Evolutionary conservation across 2,888 invertebrate genomes (phyloP).

Genomic region (Parnassius glacialis): DNA sequence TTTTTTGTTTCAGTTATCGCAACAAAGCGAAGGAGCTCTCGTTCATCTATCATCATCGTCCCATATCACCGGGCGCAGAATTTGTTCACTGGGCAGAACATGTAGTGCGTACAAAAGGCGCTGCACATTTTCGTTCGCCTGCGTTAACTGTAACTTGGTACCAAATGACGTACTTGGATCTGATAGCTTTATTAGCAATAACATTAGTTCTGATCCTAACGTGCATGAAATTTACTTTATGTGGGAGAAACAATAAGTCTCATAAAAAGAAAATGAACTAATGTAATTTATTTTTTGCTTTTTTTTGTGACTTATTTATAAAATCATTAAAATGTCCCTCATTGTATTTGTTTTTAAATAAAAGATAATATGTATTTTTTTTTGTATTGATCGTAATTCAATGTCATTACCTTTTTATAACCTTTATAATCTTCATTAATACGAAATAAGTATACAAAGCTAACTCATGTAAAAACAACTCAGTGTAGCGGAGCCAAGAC

Average conservation of each 20-base stretch:
- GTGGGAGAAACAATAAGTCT: too few species aligned
- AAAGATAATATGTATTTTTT: too few species aligned
- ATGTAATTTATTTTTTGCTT: background rate
- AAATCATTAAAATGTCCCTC: too few species aligned
- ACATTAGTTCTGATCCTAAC: background rate
- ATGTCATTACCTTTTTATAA: too few species aligned
- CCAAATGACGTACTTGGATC: conserved; percentile 32
- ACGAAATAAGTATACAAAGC: too few species aligned
- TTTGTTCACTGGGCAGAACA: conserved; percentile 37
- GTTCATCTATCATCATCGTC: conserved; percentile 33
- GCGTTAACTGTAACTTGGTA: conserved; percentile 28
- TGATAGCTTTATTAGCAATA: conserved; percentile 28
- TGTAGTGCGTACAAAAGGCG: conserved; percentile 33
- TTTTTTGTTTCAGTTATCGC: conserved; percentile 42
- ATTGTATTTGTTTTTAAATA: too few species aligned
- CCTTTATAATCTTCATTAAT: too few species aligned
- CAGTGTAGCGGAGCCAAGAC: too few species aligned
- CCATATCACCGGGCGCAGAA: conserved; percentile 31
- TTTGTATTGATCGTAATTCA: too few species aligned
- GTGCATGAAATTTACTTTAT: too few species aligned
- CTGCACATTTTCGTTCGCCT: conserved; percentile 28
- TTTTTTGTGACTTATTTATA: too few species aligned
- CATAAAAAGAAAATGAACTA: background rate
- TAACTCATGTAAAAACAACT: too few species aligned
- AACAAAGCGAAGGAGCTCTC: conserved; percentile 43